Conservation (phyloP, 2,113 vertebrate genomes). For the Cygnus buccinator region DNA sequence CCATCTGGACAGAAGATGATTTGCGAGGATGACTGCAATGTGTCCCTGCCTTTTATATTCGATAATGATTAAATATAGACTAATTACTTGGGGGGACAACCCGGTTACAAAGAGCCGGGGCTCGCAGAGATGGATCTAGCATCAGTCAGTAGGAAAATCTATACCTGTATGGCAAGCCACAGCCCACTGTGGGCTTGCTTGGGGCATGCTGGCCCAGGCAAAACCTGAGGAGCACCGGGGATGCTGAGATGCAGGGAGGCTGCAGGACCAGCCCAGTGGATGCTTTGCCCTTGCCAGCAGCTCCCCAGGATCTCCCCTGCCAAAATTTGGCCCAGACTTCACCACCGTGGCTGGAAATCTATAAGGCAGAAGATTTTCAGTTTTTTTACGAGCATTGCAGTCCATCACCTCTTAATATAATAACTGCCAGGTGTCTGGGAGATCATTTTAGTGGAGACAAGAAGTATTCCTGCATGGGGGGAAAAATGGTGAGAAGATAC, state of each 20-base stretch:
- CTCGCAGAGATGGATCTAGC: neutral
- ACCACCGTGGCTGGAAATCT: neutral
- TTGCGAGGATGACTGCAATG: neutral
- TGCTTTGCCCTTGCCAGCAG: neutral
- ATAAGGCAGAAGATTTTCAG: neutral
- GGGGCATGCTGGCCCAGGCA: neutral
- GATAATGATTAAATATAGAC: neutral
- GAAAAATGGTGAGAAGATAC: rapidly evolving
- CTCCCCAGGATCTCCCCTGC: neutral
- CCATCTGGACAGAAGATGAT: conserved; percentile 45
- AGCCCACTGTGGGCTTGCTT: too few species aligned
- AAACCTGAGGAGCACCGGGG: neutral
- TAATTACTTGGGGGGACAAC: neutral
- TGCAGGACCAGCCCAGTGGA: neutral
- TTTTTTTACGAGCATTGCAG: neutral
- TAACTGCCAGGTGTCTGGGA: neutral
- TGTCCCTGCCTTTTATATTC: neutral
- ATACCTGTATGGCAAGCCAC: rapidly evolving
- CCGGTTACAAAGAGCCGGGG: neutral
- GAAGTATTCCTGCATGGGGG: neutral
- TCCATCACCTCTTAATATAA: neutral
- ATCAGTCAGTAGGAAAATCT: neutral
- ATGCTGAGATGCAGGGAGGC: neutral
- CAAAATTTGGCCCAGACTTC: neutral
- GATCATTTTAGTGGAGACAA: neutral